Conservation (phyloP, 2,113 vertebrate species). For the Mormyrus lacerda region DNA sequence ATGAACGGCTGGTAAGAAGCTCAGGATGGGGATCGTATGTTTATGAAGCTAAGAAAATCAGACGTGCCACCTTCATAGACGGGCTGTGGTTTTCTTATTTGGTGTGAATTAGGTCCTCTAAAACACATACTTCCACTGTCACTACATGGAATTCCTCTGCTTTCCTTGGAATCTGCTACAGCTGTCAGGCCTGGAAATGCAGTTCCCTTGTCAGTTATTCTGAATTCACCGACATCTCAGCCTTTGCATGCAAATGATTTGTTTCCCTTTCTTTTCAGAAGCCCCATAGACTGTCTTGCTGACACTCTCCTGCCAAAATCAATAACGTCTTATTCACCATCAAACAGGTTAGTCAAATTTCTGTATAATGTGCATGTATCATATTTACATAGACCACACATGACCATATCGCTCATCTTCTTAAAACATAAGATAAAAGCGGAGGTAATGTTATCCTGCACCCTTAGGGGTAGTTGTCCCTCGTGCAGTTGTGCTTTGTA, state of each 20-base stretch:
- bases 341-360: constrained; percentile 55
- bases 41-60: not conserved
- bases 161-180: not conserved
- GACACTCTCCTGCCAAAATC: constrained; percentile 56
- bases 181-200: not conserved
- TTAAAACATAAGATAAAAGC: not conserved
- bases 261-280: constrained; percentile 39
- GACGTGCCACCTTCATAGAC: not conserved
- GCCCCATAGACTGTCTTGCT: constrained; percentile 43
- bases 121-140: not conserved
- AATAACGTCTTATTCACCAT: constrained; percentile 68
- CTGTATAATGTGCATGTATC: not conserved
- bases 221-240: not conserved
- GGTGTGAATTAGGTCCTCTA: not conserved
- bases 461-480: not conserved
- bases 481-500: not conserved
- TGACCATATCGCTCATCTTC: not conserved
- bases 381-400: not conserved
- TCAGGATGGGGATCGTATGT: not conserved
- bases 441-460: not conserved
- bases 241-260: not conserved
- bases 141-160: not conserved
- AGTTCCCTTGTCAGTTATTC: not conserved
- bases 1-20: not conserved
- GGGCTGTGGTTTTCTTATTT: not conserved